phyloP scores from a whole-genome alignment of 1,140 invertebrate species.

The Zaprionus davidi region DNA sequence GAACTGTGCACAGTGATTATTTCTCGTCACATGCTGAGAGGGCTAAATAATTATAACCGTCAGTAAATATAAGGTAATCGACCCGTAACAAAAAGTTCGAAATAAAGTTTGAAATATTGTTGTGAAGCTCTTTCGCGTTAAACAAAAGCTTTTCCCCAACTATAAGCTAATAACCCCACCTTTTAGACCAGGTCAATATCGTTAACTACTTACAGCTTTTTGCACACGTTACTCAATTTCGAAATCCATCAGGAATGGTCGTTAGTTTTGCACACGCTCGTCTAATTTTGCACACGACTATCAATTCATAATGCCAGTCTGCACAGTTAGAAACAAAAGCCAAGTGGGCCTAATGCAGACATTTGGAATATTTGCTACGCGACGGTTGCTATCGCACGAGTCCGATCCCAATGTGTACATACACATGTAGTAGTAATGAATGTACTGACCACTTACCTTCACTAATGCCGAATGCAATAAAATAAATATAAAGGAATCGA shows the following conservation, averaged over 20 bases:
- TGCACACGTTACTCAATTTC: constrained; percentile 66
- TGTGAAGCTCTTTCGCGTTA: background rate
- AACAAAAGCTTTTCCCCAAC: constrained; percentile 40
- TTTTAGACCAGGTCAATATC: constrained; percentile 52
- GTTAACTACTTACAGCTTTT: constrained; percentile 35
- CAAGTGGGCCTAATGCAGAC: constrained; percentile 65
- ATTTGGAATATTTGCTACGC: constrained; percentile 35
- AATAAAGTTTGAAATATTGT: background rate
- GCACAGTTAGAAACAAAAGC: constrained; percentile 74
- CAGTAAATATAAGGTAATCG: too few relatives aligned
- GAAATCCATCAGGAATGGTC: constrained; percentile 60
- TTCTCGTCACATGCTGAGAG: background rate
- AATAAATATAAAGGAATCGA: constrained; percentile 37
- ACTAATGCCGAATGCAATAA: constrained; percentile 44
- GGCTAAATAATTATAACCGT: too few relatives aligned
- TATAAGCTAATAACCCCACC: constrained; percentile 56
- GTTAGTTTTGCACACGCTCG: constrained; percentile 73
- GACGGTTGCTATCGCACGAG: constrained; percentile 64
- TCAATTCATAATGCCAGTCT: constrained; percentile 29
- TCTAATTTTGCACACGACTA: constrained; percentile 61
- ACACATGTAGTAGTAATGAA: constrained; percentile 1
- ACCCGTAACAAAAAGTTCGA: background rate
- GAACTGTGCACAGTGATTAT: background rate
- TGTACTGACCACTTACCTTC: constrained; percentile 22
- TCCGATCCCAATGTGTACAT: constrained; percentile 26